phyloP scores from a whole-genome alignment of 2,888 invertebrate genomes.

The Clepsis dumicolana region DNA sequence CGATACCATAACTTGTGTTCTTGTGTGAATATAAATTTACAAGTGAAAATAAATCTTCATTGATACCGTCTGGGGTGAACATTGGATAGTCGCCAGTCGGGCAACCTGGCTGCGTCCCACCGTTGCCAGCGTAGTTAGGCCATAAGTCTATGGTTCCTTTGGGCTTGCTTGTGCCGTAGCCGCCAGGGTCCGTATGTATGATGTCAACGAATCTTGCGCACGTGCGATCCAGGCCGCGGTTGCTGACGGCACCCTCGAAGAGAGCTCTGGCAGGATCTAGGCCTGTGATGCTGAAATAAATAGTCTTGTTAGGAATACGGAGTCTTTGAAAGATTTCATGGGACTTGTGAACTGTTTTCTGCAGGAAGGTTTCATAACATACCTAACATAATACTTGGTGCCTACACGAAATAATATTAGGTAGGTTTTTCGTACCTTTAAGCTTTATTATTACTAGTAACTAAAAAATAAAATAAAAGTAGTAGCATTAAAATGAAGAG shows the following conservation, averaged over 20 bases:
- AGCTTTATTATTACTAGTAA: too few species aligned
- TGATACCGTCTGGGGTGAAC: slow-evolving; percentile 69
- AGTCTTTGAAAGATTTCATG: background rate
- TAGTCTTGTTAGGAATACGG: background rate
- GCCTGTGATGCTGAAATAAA: slow-evolving; percentile 80
- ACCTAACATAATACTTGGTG: too few species aligned
- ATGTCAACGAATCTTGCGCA: slow-evolving; percentile 88
- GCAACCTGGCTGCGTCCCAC: slow-evolving; percentile 83
- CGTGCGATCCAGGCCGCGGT: slow-evolving; percentile 70
- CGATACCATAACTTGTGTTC: background rate
- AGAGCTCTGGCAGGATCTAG: slow-evolving; percentile 86
- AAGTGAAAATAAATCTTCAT: background rate
- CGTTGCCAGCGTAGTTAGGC: slow-evolving; percentile 82
- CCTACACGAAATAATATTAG: too few species aligned
- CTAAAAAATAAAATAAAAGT: too few species aligned
- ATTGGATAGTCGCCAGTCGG: slow-evolving; percentile 68
- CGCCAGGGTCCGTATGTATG: slow-evolving; percentile 88
- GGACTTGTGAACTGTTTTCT: background rate
- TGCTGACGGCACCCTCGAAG: slow-evolving; percentile 79
- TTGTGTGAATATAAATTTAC: background rate
- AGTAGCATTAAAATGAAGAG: too few species aligned
- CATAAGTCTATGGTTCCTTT: slow-evolving; percentile 86
- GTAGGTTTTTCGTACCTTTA: too few species aligned
- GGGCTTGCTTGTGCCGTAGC: slow-evolving; percentile 82
- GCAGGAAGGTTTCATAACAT: too few species aligned